Evolutionary conservation across 2,888 invertebrate species (phyloP), one percentile per base, ranked within the genome.

Genomic region (Beris morrisii): DNA sequence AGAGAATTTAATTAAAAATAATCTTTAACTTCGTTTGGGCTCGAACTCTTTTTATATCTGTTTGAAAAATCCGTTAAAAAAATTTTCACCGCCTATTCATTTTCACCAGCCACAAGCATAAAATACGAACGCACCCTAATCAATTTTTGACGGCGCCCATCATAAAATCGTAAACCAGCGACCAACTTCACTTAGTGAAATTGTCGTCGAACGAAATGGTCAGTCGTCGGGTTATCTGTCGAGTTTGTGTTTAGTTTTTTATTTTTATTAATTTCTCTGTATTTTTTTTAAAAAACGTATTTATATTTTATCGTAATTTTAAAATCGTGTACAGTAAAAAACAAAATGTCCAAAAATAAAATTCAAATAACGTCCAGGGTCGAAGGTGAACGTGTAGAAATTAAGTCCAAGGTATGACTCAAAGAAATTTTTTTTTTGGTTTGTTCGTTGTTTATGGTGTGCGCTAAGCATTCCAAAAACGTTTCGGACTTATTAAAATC

Each of bases 321-420:
- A 38, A 38, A 38, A 38, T 38, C 38, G 15, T 38, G 43, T 52
- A 38, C 61, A 38, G 5, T 38, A 7, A 9, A 38, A 38, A 22
- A 59, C 11, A 59, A 46, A 52, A 61, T 61, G 61, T 61, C 61
- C 22, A 61, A 61, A 38, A 61, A 52, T 9, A 38, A 38, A 43
- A 61, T 50, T 38, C 61, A 61, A 43, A 61, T 52, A 28, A 15
- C 48, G 7, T 50, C 32, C n/a, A 15, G 61, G 43, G 22, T 52
- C 11, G 61, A 61, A 30, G 50, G 61, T 22, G 38, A 38, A 9
- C 43, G 50, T 43, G 52, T 61, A 15, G 61, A 61, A 61, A 61
- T 61, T 22, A 61, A 61, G 46, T 61, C 61, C 12, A 61, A 61
- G 61, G 61, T 61, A 61, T 61, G 61, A 61, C 61, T 61, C 61